Percentiles rank a stretch among this genome's conserved stretches.
These are phyloP conservation scores for Liasis olivaceus DNA, from an alignment of 2,797 vertebrate genomes.

Conservation along the genomic window DNA sequence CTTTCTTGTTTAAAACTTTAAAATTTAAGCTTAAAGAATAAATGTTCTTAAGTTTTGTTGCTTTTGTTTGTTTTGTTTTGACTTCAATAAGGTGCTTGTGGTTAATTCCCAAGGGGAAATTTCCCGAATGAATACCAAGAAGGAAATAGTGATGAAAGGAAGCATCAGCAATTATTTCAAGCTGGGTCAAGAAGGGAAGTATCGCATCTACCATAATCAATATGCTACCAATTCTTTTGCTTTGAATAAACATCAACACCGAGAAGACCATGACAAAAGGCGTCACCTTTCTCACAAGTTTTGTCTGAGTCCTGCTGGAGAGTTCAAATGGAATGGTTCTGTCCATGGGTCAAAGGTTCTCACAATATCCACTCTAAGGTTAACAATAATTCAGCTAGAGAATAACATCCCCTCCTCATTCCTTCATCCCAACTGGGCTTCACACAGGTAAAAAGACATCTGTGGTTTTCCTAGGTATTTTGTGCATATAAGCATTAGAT, in stretches of 20 bases:
- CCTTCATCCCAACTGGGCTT: slow-evolving; percentile 98
- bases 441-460: slow-evolving; percentile 87
- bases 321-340: slow-evolving; percentile 98
- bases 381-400: slow-evolving; percentile 96
- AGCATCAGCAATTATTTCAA: slow-evolving; percentile 89
- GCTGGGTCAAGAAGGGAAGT: slow-evolving; percentile 96
- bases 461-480: not conserved
- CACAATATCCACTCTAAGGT: slow-evolving; percentile 91
- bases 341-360: slow-evolving; percentile 92
- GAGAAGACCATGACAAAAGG: slow-evolving; percentile 97
- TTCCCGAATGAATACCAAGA: slow-evolving; percentile 86
- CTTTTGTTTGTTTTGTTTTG: not conserved
- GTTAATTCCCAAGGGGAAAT: slow-evolving; percentile 92
- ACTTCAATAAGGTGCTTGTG: slow-evolving; percentile 82
- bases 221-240: slow-evolving; percentile 95
- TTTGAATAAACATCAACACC: slow-evolving; percentile 97
- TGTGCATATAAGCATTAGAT: not conserved
- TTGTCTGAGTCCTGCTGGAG: slow-evolving; percentile 90
- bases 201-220: slow-evolving; percentile 95
- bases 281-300: slow-evolving; percentile 98
- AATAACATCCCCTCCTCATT: slow-evolving; percentile 93
- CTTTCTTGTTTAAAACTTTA: not conserved
- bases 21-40: not conserved
- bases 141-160: slow-evolving; percentile 91
- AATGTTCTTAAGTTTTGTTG: not conserved